Base-by-base conservation (phyloP, 2,888 invertebrate genomes). In the Neoaliturus tenellus region DNA sequence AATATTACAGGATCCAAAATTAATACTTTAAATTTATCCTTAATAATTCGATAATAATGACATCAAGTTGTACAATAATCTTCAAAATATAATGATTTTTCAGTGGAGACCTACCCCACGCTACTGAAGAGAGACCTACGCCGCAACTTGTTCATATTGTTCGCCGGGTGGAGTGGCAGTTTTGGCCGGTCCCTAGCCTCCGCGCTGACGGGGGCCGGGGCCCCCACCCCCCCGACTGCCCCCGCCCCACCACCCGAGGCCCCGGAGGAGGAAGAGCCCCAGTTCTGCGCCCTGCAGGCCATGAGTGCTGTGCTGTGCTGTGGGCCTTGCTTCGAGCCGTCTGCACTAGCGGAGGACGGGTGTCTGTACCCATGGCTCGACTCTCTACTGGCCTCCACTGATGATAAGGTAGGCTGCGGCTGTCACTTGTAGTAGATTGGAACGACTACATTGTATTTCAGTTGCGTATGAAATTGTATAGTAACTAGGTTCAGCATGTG, bases 281-380 rank as follows among this genome's bases (percentile, higher is more conserved):
- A 94, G 89, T 91, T 93, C 71, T 93, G 94, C 75, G 94, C 94
- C 12, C 90, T 94, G 81, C 93, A 98, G 92, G 99, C 99, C 0
- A 98, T 99, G 97, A 98, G 98, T 85, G 97, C 98, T 12, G 92
- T 99, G 33, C 93, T 99, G 0, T 98, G 98, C 89, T 99, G 99
- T 90, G 99, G 99, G 0, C 96, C 98, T 0, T 97, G 98, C 88
- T 99, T 99, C 90, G 97, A 98, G 88, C 93, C 95, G 0, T 93
- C 93, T 73, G 95, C 96, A 35, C 91, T 97, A 44, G 95, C 95
- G 10, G 98, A 98, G 89, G 99, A 99, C 89, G 98, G 98, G 71
- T 94, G 96, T 4, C 88, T 93, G n/a, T 99, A 98, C 90, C 94
- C 96, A 82, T 99, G 99, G 99, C 93, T 99, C 82, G 97, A 98